phyloP scores from a whole-genome alignment of 2,888 invertebrate genomes.

The Phengaris arion region DNA sequence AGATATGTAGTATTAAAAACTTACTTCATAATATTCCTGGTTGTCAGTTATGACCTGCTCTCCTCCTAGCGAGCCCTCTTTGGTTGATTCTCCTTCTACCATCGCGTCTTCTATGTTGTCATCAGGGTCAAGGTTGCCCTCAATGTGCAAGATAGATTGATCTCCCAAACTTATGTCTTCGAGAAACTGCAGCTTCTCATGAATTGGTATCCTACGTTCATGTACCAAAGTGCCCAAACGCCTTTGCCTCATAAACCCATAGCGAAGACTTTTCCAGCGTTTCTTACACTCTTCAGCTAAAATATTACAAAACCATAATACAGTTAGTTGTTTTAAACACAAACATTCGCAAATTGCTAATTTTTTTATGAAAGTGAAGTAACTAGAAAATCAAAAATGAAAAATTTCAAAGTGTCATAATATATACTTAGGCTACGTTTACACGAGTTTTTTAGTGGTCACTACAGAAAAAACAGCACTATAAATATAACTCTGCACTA shows the following conservation, averaged over 20 bases:
- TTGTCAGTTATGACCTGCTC: constrained; percentile 71
- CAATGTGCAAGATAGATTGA: background rate
- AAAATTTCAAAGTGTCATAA: too few relatives aligned
- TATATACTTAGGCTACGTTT: too few relatives aligned
- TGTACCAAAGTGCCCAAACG: constrained; percentile 59
- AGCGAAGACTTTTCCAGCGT: constrained; percentile 76
- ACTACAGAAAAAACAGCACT: too few relatives aligned
- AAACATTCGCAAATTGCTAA: too few relatives aligned
- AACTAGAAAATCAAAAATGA: too few relatives aligned
- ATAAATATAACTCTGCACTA: too few relatives aligned
- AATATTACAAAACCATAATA: constrained; percentile 40
- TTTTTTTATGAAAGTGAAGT: too few relatives aligned
- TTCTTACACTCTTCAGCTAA: constrained; percentile 79
- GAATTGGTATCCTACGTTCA: constrained; percentile 58
- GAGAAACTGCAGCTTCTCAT: constrained; percentile 64
- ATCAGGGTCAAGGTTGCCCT: constrained; percentile 13
- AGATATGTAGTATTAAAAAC: constrained; percentile 27
- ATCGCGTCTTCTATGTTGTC: constrained; percentile 22
- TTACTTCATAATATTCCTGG: constrained; percentile 72
- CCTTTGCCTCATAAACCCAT: constrained; percentile 75
- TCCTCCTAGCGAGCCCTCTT: constrained; percentile 39
- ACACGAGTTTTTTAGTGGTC: too few relatives aligned
- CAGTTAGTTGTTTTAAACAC: background rate
- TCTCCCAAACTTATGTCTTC: constrained; percentile 48
- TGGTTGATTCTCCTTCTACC: constrained; percentile 38